phyloP scores from a whole-genome alignment of 2,113 vertebrate species.

The Dascyllus trimaculatus region DNA sequence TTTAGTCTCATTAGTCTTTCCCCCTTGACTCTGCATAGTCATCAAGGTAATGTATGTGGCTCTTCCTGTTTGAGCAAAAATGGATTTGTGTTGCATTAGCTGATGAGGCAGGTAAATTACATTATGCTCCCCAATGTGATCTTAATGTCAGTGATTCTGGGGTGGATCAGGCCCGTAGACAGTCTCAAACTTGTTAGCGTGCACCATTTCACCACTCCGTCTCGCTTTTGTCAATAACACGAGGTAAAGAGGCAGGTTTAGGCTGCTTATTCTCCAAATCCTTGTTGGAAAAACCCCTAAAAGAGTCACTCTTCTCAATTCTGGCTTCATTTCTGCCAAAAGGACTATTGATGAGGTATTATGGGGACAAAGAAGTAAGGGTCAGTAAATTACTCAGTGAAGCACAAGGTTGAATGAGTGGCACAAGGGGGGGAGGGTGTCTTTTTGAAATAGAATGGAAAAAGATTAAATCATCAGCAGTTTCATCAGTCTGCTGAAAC shows the following conservation, averaged over 20 bases:
- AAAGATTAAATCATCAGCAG: conserved; percentile 52
- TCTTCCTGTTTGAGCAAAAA: conserved; percentile 83
- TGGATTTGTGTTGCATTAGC: conserved; percentile 88
- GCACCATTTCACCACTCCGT: conserved; percentile 22
- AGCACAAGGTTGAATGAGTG: conserved; percentile 27
- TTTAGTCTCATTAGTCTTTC: conserved; percentile 83
- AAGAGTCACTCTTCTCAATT: conserved; percentile 32
- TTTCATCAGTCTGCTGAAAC: conserved; percentile 40
- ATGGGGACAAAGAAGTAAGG: conserved; percentile 17
- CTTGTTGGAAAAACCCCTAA: conserved; percentile 31
- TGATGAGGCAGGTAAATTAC: conserved; percentile 86
- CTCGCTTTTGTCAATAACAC: conserved; percentile 23
- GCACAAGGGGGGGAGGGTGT: background rate
- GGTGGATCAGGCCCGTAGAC: conserved; percentile 66
- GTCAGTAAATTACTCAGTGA: conserved; percentile 28
- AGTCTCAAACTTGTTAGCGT: conserved; percentile 53
- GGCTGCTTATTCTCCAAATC: conserved; percentile 40
- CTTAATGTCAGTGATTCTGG: conserved; percentile 83
- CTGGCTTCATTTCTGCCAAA: conserved; percentile 29
- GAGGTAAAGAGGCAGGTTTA: conserved; percentile 11
- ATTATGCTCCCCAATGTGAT: conserved; percentile 86
- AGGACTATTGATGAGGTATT: conserved; percentile 22
- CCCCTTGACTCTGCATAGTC: conserved; percentile 78
- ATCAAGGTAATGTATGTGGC: conserved; percentile 87
- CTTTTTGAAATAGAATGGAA: conserved; percentile 26